These are phyloP conservation scores for Hemaris fuciformis DNA, from an alignment of 2,888 invertebrate genomes.

Conservation along the genomic window DNA sequence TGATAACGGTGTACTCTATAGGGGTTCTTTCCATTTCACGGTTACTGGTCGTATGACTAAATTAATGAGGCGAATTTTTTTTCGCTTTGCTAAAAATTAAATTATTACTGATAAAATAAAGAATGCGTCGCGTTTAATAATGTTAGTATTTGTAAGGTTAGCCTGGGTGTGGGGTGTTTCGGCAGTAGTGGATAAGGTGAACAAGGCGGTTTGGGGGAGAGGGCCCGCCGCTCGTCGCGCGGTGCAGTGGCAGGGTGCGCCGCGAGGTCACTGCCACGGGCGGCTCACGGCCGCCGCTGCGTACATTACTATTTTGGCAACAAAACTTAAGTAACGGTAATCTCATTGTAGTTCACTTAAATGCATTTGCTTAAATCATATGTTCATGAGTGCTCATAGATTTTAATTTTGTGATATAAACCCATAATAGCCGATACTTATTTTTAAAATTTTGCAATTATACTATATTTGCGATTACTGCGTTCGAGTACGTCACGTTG, in stretches of 20 bases:
- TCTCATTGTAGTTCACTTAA: conserved; percentile 16
- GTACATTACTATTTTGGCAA: conserved; percentile 66
- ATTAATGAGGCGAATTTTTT: no score
- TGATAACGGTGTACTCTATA: conserved; percentile 12
- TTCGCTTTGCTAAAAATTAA: no score
- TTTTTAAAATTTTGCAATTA: no score
- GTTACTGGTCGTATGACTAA: neutral
- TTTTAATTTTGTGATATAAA: no score
- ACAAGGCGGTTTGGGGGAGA: conserved; percentile 35
- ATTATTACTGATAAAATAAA: neutral
- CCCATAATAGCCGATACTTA: no score
- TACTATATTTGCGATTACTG: no score
- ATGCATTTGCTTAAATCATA: neutral
- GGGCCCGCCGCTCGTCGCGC: conserved; percentile 41
- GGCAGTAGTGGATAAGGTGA: conserved; percentile 32
- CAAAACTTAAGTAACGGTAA: conserved; percentile 55
- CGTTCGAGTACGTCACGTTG: no score
- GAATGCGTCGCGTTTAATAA: neutral
- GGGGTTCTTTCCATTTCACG: neutral
- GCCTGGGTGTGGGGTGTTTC: conserved; percentile 22
- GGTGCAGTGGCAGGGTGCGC: conserved; percentile 80
- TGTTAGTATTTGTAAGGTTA: conserved; percentile 11
- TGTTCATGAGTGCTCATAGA: neutral
- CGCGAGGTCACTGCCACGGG: conserved; percentile 83
- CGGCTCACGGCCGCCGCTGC: conserved; percentile 54